Base-by-base conservation (phyloP, 92 coral and sea anemone species). In the Muricea muricata region DNA sequence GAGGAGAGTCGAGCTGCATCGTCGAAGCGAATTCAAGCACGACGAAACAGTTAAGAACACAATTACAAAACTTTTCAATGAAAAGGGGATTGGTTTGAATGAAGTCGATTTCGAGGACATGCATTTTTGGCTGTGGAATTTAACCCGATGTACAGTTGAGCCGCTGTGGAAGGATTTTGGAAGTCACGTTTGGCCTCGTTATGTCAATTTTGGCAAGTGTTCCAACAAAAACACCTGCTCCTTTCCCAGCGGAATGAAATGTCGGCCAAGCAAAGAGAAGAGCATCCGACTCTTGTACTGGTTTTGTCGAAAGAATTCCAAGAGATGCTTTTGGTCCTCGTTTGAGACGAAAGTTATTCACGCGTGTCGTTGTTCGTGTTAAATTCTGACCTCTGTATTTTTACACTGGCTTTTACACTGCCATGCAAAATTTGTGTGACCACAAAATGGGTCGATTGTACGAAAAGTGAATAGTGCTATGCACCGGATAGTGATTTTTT, bases 81-180 rank as follows among this genome's bases (percentile, higher is more conserved):
- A 39, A 13, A 37, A 70, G 18, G 20, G 32, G 39, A 70, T 37
- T 34, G 26, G 25, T 34, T 70, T 70, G 9, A 78, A 78, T 14
- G 41, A 33, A 12, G 63, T 33, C 25, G 39, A 75, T 48, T 75
- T 75, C 7, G 83, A 78, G 28, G 70, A 78, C 14, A 37, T 78
- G 14, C 46, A 45, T 56, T 34, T 78, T 28, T 58, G 69, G 69
- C 21, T 78, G 33, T 56, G 83, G 83, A 78, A 78, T 21, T 33
- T 35, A 10, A 78, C 83, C 11, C 69, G 70, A 18, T 78, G 83
- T 30, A 78, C 48, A 20, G 83, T 58, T 12, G 46, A 55, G 21
- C 37, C 83, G 14, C 40, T 34, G 25, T 78, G 83, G 83, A 56
- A 57, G 21, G 83, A 78, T 78, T 57, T 78, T 34, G 83, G 83